Base-by-base conservation (phyloP, 2,113 vertebrate genomes). In the Clarias gariepinus region DNA sequence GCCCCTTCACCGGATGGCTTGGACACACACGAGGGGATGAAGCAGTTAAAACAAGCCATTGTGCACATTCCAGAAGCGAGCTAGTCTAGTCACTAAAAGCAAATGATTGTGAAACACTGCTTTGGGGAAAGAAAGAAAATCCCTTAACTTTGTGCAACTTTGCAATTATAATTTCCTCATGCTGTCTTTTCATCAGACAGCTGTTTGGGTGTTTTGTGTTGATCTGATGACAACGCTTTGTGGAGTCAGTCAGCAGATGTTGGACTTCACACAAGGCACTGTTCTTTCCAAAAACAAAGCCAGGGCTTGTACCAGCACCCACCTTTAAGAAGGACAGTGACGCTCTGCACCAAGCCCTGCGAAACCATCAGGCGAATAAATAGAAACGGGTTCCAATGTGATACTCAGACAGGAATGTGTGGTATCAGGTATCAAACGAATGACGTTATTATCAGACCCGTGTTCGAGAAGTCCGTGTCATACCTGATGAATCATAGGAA, bases 1-100 rank as follows among this genome's bases (percentile, higher is more conserved):
- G 90, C 88, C 68, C 95, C 94, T 90, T 95, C 94, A 89, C 95
- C 96, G 88, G 95, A 91, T 85, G 91, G 92, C 98, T 99, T 93
- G 85, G 47, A 73, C 16, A 86, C 64, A 63, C 78, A 86, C 12
- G 21, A 90, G 16, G 83, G 77, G 7, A 25, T 12, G 13, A 52
- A 88, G 47, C 81, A 84, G 84, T 88, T 85, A 58, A 81, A 84
- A 78, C 76, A 88, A 0, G 64, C 28, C 84, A 90, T 90, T 7
- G 36, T 81, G 47, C 19, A 81, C 28, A 19, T 57, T 13, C 5
- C 57, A 6, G 55, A 28, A 28, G 3, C 66, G 33, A 8, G 33
- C 88, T 47, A 10, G n/a, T 25, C 71, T 52, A 10, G 41, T 57
- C 12, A 64, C 85, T 82, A 87, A 82, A 68, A 74, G 86, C 78